phyloP scores from a whole-genome alignment of 2,797 vertebrate genomes.

The Poliocrania exsul region DNA sequence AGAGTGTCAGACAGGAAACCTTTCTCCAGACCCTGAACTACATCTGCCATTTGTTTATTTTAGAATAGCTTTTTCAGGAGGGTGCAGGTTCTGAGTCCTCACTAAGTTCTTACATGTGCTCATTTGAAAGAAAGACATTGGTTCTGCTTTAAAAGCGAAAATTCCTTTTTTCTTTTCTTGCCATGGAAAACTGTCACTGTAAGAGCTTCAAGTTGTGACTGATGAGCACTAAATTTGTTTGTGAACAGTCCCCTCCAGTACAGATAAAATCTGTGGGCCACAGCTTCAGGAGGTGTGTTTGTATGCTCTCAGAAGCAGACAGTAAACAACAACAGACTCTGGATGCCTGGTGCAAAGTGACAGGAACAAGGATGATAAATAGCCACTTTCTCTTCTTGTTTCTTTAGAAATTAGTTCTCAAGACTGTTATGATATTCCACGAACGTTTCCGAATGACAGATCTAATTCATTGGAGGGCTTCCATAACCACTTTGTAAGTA shows the following conservation, averaged over 20 bases:
- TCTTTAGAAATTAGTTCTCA: constrained; percentile 93
- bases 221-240: neutral
- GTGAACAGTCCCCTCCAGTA: neutral
- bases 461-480: constrained; percentile 94
- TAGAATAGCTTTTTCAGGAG: neutral
- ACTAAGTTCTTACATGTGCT: neutral
- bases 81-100: neutral
- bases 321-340: neutral
- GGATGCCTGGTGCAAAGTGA: neutral
- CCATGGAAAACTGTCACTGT: neutral
- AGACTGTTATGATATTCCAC: constrained; percentile 97
- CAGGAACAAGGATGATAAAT: constrained; percentile 42
- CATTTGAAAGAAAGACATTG: neutral
- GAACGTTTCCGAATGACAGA: constrained; percentile 93
- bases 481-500: constrained; percentile 97
- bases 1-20: neutral
- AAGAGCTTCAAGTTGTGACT: neutral
- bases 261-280: neutral
- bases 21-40: neutral
- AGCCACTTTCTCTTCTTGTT: constrained; percentile 45
- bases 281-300: neutral
- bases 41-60: neutral
- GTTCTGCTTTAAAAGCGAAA: neutral
- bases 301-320: neutral
- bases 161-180: neutral